These are phyloP conservation scores for Diplolepis rosae DNA, from an alignment of 2,888 invertebrate genomes.

Conservation along the genomic window DNA sequence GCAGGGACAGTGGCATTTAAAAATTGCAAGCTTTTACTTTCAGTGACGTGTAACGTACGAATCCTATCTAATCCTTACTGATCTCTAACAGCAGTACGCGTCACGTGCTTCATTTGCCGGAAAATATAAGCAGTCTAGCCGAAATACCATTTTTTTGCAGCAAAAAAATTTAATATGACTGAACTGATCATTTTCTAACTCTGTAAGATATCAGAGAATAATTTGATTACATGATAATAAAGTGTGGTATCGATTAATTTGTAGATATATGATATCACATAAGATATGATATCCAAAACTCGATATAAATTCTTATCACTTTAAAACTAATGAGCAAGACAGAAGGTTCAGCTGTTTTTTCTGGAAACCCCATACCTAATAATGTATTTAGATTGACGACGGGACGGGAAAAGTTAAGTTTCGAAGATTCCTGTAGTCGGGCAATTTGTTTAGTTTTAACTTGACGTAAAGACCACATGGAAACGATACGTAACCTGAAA, in stretches of 20 bases:
- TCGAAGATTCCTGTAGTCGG: not conserved
- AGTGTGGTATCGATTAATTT: too few relatives aligned
- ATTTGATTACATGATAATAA: too few relatives aligned
- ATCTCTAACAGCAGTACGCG: not conserved
- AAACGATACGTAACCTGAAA: not conserved
- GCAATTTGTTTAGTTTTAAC: slow-evolving; percentile 28
- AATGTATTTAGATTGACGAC: not conserved
- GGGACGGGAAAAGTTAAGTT: slow-evolving; percentile 1
- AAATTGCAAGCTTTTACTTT: not conserved
- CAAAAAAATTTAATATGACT: not conserved
- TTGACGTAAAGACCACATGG: slow-evolving; percentile 27
- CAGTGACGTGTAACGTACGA: not conserved
- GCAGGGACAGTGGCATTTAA: not conserved
- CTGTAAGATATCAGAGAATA: too few relatives aligned
- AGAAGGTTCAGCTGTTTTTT: not conserved
- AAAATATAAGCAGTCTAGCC: not conserved
- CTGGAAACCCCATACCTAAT: not conserved
- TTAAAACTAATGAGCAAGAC: not conserved
- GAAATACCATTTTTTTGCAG: not conserved
- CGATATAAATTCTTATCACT: not conserved
- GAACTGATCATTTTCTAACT: not conserved
- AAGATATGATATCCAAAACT: not conserved
- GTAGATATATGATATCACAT: not conserved
- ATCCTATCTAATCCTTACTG: slow-evolving; percentile 6
- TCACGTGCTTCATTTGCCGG: not conserved